Evolutionary conservation across 2,888 invertebrate genomes (phyloP).

Genomic region (Phrixothrix hirtus): DNA sequence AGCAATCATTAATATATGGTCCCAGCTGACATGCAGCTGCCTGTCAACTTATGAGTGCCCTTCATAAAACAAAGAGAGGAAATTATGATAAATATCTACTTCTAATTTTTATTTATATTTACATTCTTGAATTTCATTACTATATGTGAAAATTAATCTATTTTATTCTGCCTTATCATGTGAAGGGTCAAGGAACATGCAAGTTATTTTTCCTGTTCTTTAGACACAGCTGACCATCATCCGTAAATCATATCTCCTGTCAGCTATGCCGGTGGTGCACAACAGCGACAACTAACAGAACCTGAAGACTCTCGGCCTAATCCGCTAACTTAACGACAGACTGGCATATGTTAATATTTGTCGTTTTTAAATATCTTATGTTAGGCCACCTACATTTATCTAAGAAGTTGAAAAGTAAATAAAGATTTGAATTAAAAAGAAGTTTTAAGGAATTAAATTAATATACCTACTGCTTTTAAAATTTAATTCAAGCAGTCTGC

Average conservation of each 20-base stretch:
- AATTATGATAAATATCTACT: conserved; percentile 56
- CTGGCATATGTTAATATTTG: conserved; percentile 27
- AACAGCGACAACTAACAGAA: conserved; percentile 31
- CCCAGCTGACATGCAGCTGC: conserved; percentile 57
- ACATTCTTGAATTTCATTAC: conserved; percentile 48
- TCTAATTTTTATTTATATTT: conserved; percentile 54
- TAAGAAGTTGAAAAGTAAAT: too few species aligned
- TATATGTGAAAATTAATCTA: conserved; percentile 43
- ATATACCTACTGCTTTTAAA: too few species aligned
- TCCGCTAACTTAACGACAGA: conserved; percentile 22
- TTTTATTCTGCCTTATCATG: conserved; percentile 33
- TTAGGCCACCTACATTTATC: background rate
- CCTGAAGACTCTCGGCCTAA: conserved; percentile 30
- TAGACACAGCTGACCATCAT: conserved; percentile 34
- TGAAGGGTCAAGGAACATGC: conserved; percentile 28
- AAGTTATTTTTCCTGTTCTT: conserved; percentile 34
- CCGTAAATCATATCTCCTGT: conserved; percentile 36
- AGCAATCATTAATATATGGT: conserved; percentile 54
- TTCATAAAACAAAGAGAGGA: conserved; percentile 55
- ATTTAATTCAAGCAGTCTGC: too few species aligned
- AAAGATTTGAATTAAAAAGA: too few species aligned
- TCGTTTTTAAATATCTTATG: conserved; percentile 1
- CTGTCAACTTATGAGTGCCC: conserved; percentile 52
- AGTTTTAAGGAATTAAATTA: too few species aligned
- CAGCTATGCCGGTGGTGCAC: conserved; percentile 30